Evolutionary conservation across 53 echinoderm and acorn worm genomes (phyloP).

Genomic region (Temnopleurus reevesii): DNA sequence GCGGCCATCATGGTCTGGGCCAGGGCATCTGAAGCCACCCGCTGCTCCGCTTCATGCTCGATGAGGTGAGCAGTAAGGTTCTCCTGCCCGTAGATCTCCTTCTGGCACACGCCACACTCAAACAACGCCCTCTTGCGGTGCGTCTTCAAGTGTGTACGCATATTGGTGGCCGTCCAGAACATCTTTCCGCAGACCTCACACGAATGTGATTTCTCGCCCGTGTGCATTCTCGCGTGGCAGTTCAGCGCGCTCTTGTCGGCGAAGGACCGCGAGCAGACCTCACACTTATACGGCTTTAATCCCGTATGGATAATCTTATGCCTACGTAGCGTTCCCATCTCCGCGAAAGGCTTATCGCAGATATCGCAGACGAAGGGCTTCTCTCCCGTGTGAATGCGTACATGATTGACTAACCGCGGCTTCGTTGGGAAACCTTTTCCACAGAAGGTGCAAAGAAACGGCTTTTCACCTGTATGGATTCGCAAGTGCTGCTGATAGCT

Average conservation of each 20-base stretch:
- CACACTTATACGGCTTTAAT: conserved; percentile 23
- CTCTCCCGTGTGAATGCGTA: conserved; percentile 24
- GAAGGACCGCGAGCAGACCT: conserved; percentile 19
- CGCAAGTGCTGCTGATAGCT: background rate
- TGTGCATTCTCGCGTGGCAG: conserved; percentile 18
- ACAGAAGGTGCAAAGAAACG: background rate
- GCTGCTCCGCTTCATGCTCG: conserved; percentile 38
- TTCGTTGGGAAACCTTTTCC: conserved; percentile 31
- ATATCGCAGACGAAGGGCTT: conserved; percentile 16
- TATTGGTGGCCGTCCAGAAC: conserved; percentile 38
- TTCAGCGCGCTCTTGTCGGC: background rate
- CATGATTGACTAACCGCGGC: conserved; percentile 4
- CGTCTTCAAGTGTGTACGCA: background rate
- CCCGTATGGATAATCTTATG: conserved; percentile 34
- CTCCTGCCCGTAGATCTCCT: conserved; percentile 9
- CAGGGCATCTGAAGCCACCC: background rate
- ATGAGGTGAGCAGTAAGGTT: conserved; percentile 18
- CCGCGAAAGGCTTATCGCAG: conserved; percentile 28
- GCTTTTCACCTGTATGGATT: conserved; percentile 36
- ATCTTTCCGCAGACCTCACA: conserved; percentile 48
- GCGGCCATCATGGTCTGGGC: conserved; percentile 44
- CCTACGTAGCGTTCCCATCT: background rate
- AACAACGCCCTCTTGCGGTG: background rate
- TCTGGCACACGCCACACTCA: conserved; percentile 9
- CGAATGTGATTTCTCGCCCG: background rate